These are phyloP conservation scores for Aphidius colemani DNA, from an alignment of 2,888 invertebrate species.

Conservation along the genomic window DNA sequence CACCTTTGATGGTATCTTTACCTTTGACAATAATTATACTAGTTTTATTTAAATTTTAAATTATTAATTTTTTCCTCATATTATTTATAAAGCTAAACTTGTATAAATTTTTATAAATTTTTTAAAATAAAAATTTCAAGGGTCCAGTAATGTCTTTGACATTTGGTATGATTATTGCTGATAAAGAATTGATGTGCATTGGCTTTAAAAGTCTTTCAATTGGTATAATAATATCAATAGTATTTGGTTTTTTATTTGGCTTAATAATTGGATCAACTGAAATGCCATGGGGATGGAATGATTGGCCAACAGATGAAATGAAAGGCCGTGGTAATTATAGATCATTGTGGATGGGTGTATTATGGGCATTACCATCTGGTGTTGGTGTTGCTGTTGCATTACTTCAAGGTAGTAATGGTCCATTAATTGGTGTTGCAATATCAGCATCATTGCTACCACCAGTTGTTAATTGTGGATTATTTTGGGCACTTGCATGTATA, in stretches of 20 bases:
- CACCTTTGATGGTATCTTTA: constrained; percentile 72
- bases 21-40: constrained; percentile 4
- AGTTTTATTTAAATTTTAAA: not conserved
- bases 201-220: constrained; percentile 73
- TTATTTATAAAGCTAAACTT: constrained; percentile 5
- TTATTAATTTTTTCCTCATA: not conserved
- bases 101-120: too few relatives aligned
- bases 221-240: constrained; percentile 75
- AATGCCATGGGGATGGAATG: constrained; percentile 77
- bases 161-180: constrained; percentile 80
- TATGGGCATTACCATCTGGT: constrained; percentile 77
- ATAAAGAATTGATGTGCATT: constrained; percentile 70
- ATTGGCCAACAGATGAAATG: constrained; percentile 83
- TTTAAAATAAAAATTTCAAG: constrained; percentile 51
- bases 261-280: constrained; percentile 73
- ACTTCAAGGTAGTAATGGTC: constrained; percentile 82
- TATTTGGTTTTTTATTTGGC: constrained; percentile 81
- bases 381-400: constrained; percentile 85
- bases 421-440: constrained; percentile 87
- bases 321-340: constrained; percentile 74
- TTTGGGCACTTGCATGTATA: constrained; percentile 75
- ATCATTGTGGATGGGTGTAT: constrained; percentile 75
- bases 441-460: constrained; percentile 85
- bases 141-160: constrained; percentile 88
- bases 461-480: constrained; percentile 80